Percentiles rank a stretch among this genome's conserved stretches.
Evolutionary conservation across 1,140 invertebrate genomes (phyloP).

Genomic region (Sitophilus oryzae): DNA sequence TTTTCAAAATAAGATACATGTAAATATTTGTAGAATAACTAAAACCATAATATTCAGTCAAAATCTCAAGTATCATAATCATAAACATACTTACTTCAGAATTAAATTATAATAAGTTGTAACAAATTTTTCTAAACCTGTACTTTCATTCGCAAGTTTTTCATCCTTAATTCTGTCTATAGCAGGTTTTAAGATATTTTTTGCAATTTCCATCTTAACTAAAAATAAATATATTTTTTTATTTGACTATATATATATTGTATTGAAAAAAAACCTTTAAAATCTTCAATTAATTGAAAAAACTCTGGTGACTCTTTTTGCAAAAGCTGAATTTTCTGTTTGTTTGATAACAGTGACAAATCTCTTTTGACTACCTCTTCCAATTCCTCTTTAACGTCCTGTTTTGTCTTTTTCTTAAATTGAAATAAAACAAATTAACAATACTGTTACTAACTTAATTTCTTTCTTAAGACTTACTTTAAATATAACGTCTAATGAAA

Average conservation of each 20-base stretch:
- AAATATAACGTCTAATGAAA: conserved; percentile 62
- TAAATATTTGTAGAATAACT: conserved; percentile 80
- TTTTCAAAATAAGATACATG: conserved; percentile 80
- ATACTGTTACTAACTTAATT: not conserved
- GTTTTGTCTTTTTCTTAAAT: conserved; percentile 21
- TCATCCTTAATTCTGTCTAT: conserved; percentile 48
- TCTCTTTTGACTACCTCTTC: conserved; percentile 62
- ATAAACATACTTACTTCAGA: conserved; percentile 54
- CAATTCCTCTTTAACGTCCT: conserved; percentile 36
- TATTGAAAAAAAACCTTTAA: conserved; percentile 53
- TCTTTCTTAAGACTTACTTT: conserved; percentile 26
- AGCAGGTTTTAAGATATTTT: conserved; percentile 58
- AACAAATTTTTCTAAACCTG: conserved; percentile 59
- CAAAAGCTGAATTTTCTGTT: conserved; percentile 68
- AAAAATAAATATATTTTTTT: conserved; percentile 29
- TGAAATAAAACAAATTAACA: conserved; percentile 8
- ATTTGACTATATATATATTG: conserved; percentile 12
- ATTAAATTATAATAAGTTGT: conserved; percentile 64
- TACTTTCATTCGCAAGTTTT: conserved; percentile 45
- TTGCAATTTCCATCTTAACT: conserved; percentile 56
- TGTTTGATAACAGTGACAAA: conserved; percentile 64
- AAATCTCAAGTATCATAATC: conserved; percentile 14
- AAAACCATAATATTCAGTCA: conserved; percentile 31
- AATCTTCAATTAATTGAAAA: conserved; percentile 66
- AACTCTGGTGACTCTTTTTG: conserved; percentile 83